These are phyloP conservation scores for Bujurquina vittata DNA, from an alignment of 2,113 vertebrate species.

Conservation along the genomic window DNA sequence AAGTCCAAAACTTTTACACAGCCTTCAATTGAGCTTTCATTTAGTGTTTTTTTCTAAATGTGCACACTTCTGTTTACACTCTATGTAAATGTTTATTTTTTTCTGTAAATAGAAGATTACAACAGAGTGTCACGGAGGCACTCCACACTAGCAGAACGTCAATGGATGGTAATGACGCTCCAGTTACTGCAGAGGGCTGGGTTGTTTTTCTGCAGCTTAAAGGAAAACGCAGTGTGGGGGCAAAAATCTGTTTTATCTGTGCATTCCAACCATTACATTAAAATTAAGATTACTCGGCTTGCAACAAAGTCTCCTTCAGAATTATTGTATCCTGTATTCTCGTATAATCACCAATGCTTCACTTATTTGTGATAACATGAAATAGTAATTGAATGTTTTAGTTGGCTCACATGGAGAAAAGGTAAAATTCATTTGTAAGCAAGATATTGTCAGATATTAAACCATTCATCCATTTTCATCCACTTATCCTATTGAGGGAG, in stretches of 20 bases:
- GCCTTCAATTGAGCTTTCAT: not conserved
- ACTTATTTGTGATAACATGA: not conserved
- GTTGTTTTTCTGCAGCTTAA: conserved; percentile 7
- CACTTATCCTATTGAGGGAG: not conserved
- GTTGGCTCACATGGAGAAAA: not conserved
- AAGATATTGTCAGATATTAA: not conserved
- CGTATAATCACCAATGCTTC: not conserved
- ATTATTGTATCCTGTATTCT: not conserved
- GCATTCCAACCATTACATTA: not conserved
- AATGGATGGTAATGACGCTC: conserved; percentile 32
- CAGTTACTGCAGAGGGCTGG: conserved; percentile 6
- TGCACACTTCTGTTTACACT: too few relatives aligned
- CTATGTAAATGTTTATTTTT: not conserved
- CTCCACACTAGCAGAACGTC: conserved; percentile 5
- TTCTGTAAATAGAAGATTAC: not conserved
- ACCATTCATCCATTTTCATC: not conserved
- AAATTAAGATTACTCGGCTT: not conserved
- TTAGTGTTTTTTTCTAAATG: too few relatives aligned
- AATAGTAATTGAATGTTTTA: not conserved
- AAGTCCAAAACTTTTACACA: not conserved
- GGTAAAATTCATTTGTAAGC: too few relatives aligned
- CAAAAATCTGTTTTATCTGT: not conserved
- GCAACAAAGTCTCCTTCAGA: not conserved
- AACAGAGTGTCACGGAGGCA: not conserved
- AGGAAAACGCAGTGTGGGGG: not conserved